Evolutionary conservation across 1,140 invertebrate species (phyloP).

Genomic region (Sinella curviseta): DNA sequence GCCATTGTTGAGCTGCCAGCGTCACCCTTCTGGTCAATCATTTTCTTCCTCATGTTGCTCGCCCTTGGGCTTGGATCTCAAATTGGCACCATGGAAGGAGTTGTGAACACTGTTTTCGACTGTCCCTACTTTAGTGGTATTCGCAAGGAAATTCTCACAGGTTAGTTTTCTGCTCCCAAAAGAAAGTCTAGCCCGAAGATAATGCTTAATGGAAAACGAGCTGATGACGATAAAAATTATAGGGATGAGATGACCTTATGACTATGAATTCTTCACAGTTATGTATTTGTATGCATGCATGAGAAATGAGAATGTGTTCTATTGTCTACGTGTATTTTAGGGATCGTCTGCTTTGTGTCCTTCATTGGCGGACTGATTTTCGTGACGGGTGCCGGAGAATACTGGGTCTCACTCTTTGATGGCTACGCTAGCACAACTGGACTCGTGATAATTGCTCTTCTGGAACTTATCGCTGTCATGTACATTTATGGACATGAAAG

Average conservation of each 20-base stretch:
- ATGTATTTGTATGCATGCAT: neutral
- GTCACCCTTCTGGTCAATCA: slow-evolving; percentile 86
- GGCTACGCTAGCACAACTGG: slow-evolving; percentile 91
- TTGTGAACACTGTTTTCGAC: slow-evolving; percentile 84
- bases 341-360: slow-evolving; percentile 75
- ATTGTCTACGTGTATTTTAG: slow-evolving; percentile 56
- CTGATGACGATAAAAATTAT: too few species aligned
- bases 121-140: slow-evolving; percentile 84
- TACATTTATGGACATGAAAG: slow-evolving; percentile 89
- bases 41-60: slow-evolving; percentile 90
- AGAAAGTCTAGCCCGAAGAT: too few species aligned
- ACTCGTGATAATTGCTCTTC: slow-evolving; percentile 82
- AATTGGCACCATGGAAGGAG: slow-evolving; percentile 88
- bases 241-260: too few species aligned
- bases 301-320: neutral
- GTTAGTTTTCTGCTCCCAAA: too few species aligned
- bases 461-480: slow-evolving; percentile 86
- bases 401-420: slow-evolving; percentile 93
- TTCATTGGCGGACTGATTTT: slow-evolving; percentile 86
- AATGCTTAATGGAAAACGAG: too few species aligned
- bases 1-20: slow-evolving; percentile 86
- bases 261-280: neutral
- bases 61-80: slow-evolving; percentile 86
- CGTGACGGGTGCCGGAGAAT: slow-evolving; percentile 88
- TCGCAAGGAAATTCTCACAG: slow-evolving; percentile 82